Percentiles rank a stretch among this genome's conserved stretches.
Evolutionary conservation across 2,113 vertebrate species (phyloP).

Genomic region (Colaptes auratus): DNA sequence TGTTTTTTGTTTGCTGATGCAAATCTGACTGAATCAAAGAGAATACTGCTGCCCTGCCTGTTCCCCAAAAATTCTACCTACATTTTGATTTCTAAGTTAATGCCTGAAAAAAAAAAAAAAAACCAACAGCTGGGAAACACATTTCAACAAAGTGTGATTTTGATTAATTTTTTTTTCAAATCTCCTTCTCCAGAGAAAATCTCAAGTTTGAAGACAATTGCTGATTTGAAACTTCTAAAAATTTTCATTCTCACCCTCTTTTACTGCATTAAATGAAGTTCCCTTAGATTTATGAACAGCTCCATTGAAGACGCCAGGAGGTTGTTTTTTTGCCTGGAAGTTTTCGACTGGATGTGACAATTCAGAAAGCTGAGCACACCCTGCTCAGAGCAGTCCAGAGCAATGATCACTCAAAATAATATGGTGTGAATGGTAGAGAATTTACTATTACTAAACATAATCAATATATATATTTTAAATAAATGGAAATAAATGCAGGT

Average conservation of each 20-base stretch:
- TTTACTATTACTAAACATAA: not conserved
- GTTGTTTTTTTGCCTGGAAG: not conserved
- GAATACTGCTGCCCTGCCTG: too few relatives aligned
- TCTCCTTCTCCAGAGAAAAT: not conserved
- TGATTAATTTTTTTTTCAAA: conserved; percentile 10
- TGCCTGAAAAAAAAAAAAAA: too few relatives aligned
- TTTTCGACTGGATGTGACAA: not conserved
- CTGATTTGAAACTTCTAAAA: not conserved
- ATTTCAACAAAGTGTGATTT: not conserved
- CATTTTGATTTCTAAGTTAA: too few relatives aligned
- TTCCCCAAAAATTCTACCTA: too few relatives aligned
- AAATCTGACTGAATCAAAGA: too few relatives aligned
- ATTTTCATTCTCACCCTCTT: not conserved
- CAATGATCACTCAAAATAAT: not conserved
- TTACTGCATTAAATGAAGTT: not conserved
- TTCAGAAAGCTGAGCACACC: not conserved
- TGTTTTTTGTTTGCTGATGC: too few relatives aligned
- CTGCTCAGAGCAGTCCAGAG: not conserved
- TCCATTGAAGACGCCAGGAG: not conserved
- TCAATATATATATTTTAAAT: not conserved
- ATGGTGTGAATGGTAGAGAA: not conserved
- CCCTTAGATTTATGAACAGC: not conserved
- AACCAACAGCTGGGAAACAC: not conserved
- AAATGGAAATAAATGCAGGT: not conserved
- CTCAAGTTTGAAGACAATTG: not conserved